These are phyloP conservation scores for Mantis religiosa DNA, from an alignment of 2,888 invertebrate species.

Conservation along the genomic window DNA sequence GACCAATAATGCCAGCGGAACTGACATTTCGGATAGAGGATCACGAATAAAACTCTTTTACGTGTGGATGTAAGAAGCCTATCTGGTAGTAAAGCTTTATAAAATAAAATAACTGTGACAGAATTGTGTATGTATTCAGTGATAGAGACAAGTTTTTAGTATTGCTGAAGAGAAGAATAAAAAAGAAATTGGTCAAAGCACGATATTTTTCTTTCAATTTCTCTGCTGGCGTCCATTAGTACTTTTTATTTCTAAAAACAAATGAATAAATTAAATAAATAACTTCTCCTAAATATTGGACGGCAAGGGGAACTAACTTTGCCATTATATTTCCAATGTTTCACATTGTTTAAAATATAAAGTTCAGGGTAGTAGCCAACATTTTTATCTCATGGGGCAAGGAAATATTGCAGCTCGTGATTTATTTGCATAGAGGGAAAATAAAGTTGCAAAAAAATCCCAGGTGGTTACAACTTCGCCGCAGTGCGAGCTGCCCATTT, in stretches of 20 bases:
- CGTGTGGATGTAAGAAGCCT: no score
- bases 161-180: background rate
- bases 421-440: background rate
- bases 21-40: no score
- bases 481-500: background rate
- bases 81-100: background rate
- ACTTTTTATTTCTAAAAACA: background rate
- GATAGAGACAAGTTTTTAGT: background rate
- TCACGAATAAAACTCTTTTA: no score
- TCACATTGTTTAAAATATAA: background rate
- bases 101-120: background rate
- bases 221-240: background rate
- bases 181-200: background rate
- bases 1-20: no score
- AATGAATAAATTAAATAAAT: background rate
- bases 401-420: background rate
- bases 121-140: background rate
- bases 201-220: background rate
- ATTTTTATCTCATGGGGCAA: background rate
- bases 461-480: background rate
- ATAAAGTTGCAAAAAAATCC: background rate
- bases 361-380: background rate
- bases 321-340: background rate
- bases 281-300: background rate
- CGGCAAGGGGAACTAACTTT: background rate